A percentile compares a stretch with the other conserved stretches of the same genome.
Conservation (phyloP, 2,113 vertebrate genomes). For the Recurvirostra avosetta region DNA sequence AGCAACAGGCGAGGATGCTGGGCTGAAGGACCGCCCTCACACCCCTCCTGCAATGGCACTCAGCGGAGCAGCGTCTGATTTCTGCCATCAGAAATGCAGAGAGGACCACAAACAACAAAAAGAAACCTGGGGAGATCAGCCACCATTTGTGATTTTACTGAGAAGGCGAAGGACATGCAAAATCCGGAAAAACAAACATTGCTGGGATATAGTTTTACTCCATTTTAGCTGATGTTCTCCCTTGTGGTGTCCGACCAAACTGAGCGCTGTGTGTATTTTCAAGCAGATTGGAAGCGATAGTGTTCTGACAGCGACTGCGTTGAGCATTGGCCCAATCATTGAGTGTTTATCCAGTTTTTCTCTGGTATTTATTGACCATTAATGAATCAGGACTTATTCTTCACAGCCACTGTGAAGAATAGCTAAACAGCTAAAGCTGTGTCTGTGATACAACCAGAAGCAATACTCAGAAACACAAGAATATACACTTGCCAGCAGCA, state of each 20-base stretch:
- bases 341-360: neutral
- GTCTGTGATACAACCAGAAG: neutral
- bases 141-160: neutral
- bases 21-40: neutral
- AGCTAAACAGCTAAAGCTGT: neutral
- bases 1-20: fast-evolving
- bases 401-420: neutral
- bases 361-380: constrained; percentile 4
- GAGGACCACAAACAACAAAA: neutral
- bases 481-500: neutral
- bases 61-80: neutral
- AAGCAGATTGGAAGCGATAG: neutral
- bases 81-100: neutral
- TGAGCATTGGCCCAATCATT: neutral
- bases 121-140: neutral
- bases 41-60: fast-evolving
- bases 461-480: constrained; percentile 27
- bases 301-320: neutral
- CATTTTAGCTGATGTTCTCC: neutral
- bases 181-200: neutral
- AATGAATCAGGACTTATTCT: constrained; percentile 20
- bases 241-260: neutral
- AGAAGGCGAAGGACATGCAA: neutral
- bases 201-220: neutral
- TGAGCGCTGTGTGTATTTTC: neutral